These are phyloP conservation scores for Oryzias dopingdopingensis DNA, from an alignment of 2,797 vertebrate species.

Conservation along the genomic window DNA sequence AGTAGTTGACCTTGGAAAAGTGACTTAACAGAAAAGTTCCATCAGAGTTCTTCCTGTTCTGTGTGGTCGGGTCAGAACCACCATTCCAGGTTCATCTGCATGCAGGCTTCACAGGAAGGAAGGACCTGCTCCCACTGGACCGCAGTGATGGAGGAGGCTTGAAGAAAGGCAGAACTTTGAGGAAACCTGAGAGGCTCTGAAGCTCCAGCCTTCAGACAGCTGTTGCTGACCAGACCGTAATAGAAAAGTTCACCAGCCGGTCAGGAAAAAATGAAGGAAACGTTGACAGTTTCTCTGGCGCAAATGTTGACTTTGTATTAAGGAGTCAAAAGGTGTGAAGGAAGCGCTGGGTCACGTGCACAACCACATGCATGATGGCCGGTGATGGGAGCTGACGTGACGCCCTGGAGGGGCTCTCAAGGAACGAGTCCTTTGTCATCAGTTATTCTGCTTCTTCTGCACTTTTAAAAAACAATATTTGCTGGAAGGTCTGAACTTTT, in stretches of 20 bases:
- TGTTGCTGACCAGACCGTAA: constrained; percentile 20
- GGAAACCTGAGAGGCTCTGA: constrained; percentile 26
- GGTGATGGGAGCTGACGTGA: too few species aligned
- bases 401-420: too few species aligned
- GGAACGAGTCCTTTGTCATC: too few species aligned
- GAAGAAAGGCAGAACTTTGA: constrained; percentile 15
- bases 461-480: too few species aligned
- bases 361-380: constrained; percentile 5
- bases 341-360: constrained; percentile 16
- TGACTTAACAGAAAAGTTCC: too few species aligned
- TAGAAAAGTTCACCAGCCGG: constrained; percentile 50
- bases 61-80: too few species aligned
- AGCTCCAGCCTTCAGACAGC: constrained; percentile 38
- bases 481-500: too few species aligned
- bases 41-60: too few species aligned
- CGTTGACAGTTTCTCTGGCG: constrained; percentile 38
- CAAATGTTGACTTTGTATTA: constrained; percentile 52
- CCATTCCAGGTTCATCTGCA: too few species aligned
- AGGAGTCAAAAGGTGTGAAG: constrained; percentile 37
- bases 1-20: too few species aligned
- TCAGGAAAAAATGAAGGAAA: constrained; percentile 38
- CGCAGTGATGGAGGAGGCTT: constrained; percentile 8
- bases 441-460: too few species aligned
- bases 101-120: constrained; percentile 20
- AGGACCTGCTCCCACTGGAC: constrained; percentile 20